Evolutionary conservation across 2,888 invertebrate species (phyloP).

Genomic region (Labia minor): DNA sequence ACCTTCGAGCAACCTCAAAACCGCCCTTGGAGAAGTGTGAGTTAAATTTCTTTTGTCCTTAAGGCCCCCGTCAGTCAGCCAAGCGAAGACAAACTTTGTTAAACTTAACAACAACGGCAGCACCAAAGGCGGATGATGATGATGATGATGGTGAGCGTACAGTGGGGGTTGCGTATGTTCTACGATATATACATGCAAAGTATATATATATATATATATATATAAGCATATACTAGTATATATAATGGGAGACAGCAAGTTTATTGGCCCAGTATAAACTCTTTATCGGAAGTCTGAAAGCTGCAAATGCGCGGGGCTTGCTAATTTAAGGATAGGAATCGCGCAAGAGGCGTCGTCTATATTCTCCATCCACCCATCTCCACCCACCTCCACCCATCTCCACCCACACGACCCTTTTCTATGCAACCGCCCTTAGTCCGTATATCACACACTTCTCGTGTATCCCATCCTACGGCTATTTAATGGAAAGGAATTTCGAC

Average conservation of each 20-base stretch:
- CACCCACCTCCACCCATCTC: no score
- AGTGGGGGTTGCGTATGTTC: not conserved
- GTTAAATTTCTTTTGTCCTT: not conserved
- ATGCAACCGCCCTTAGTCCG: not conserved
- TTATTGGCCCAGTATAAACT: not conserved
- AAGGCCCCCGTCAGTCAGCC: not conserved
- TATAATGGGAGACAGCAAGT: not conserved
- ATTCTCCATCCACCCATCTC: no score
- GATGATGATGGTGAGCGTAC: not conserved
- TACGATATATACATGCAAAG: no score
- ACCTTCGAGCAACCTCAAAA: not conserved
- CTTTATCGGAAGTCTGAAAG: slow-evolving; percentile 1
- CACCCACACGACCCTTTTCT: not conserved
- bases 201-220: not conserved
- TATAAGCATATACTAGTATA: no score
- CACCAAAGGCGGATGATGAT: no score
- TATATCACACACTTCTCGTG: not conserved
- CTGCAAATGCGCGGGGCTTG: not conserved
- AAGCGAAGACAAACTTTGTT: slow-evolving; percentile 13
- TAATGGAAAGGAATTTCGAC: slow-evolving; percentile 13
- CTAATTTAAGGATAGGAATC: not conserved
- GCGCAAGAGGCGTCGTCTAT: no score
- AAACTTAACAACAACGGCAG: not conserved
- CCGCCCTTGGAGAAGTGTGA: not conserved
- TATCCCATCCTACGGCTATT: not conserved